phyloP scores from a whole-genome alignment of 2,113 vertebrate species.

The Emydocephalus ijimae region DNA sequence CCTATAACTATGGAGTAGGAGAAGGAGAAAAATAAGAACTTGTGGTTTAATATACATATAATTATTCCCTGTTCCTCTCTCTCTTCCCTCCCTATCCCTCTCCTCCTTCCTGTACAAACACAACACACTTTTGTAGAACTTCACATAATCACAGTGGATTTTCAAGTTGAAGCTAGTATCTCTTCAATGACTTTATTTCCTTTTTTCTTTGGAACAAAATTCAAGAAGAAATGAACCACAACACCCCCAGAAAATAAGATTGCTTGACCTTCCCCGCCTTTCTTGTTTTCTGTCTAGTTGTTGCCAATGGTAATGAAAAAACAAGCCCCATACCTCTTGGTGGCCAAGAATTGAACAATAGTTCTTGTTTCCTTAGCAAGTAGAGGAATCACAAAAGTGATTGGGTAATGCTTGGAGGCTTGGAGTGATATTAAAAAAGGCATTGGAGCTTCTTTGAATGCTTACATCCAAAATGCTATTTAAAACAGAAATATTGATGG shows the following conservation, averaged over 20 bases:
- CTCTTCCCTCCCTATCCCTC: neutral
- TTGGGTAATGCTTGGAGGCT: neutral
- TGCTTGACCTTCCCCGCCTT: neutral
- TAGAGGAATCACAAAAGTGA: neutral
- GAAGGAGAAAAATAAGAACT: neutral
- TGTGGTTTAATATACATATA: neutral
- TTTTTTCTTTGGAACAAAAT: conserved; percentile 13
- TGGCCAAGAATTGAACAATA: neutral
- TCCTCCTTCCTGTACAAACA: neutral
- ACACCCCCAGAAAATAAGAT: neutral
- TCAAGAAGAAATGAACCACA: conserved; percentile 2
- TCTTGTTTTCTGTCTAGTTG: neutral
- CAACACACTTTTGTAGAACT: neutral
- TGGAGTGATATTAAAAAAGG: neutral
- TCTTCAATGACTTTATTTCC: neutral
- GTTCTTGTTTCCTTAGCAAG: neutral
- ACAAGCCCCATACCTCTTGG: neutral
- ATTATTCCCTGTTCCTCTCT: neutral
- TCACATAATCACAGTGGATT: neutral
- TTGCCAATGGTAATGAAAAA: neutral
- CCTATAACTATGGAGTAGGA: neutral
- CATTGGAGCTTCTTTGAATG: neutral
- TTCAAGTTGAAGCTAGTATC: neutral
- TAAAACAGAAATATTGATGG: neutral
- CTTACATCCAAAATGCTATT: neutral